phyloP scores from a whole-genome alignment of 2,888 invertebrate species.

The Pecten maximus region DNA sequence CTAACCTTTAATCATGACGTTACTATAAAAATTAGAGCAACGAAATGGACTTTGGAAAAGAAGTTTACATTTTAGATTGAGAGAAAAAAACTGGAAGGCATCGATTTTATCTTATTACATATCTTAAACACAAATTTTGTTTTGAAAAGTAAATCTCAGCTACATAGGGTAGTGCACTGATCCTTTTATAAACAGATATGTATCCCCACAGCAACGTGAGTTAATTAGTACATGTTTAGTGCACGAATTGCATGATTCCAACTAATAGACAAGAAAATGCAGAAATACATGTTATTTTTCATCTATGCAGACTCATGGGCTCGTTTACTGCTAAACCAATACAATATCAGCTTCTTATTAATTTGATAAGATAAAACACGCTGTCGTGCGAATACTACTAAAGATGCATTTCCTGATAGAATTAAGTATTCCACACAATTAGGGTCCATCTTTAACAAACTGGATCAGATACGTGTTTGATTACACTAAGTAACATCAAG shows the following conservation, averaged over 20 bases:
- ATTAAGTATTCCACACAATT: background rate
- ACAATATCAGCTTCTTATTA: background rate
- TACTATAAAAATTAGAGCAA: too few species aligned
- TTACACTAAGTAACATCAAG: background rate
- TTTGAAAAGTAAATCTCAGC: background rate
- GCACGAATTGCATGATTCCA: conserved; percentile 9
- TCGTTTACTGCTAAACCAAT: background rate
- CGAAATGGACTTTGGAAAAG: too few species aligned
- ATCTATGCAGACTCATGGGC: background rate
- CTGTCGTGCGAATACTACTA: background rate
- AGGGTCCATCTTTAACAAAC: background rate
- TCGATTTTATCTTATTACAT: too few species aligned
- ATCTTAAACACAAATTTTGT: background rate
- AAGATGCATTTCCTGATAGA: background rate
- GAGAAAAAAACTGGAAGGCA: too few species aligned
- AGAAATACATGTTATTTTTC: background rate
- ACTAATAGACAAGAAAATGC: background rate
- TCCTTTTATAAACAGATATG: background rate
- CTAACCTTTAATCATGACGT: too few species aligned
- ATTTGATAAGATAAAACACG: background rate
- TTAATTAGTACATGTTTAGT: background rate
- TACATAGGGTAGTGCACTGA: background rate
- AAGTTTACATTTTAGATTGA: too few species aligned
- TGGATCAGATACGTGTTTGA: background rate
- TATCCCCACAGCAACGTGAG: background rate